A percentile compares a stretch with the other conserved stretches of the same genome.
Evolutionary conservation across 2,888 invertebrate genomes (phyloP).

Genomic region (Lumbricus terrestris): DNA sequence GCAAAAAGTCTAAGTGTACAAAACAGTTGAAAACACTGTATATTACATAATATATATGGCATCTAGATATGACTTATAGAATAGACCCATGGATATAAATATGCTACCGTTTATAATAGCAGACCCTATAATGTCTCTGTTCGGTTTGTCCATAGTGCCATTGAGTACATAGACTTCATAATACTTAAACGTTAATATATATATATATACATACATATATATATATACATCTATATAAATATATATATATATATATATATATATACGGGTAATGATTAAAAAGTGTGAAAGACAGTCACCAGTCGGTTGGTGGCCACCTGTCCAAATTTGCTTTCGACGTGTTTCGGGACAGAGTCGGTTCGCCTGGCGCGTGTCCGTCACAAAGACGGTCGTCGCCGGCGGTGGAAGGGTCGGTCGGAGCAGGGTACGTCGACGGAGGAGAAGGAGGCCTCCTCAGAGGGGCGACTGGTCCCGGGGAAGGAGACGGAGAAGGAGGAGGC

Average conservation of each 20-base stretch:
- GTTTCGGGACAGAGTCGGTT: neutral
- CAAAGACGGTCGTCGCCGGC: neutral
- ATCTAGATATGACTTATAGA: neutral
- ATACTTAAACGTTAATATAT: no score
- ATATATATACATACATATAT: no score
- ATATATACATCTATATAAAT: no score
- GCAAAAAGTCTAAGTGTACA: no score
- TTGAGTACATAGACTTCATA: neutral
- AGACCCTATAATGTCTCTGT: neutral
- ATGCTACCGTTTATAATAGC: no score
- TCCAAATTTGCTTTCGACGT: slow-evolving; percentile 3
- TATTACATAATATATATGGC: no score
- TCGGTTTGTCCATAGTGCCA: neutral
- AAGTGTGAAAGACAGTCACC: slow-evolving; percentile 3
- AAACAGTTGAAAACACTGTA: no score
- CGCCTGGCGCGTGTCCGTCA: neutral
- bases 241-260: no score
- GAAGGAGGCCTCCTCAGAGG: neutral
- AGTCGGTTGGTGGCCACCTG: slow-evolving; percentile 3
- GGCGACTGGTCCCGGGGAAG: neutral
- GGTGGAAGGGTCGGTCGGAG: neutral
- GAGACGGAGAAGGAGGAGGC: neutral
- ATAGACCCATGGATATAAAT: neutral
- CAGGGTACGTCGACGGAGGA: neutral
- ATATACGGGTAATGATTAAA: neutral